phyloP scores from a whole-genome alignment of 2,888 invertebrate species.

The Eupithecia centaureata region DNA sequence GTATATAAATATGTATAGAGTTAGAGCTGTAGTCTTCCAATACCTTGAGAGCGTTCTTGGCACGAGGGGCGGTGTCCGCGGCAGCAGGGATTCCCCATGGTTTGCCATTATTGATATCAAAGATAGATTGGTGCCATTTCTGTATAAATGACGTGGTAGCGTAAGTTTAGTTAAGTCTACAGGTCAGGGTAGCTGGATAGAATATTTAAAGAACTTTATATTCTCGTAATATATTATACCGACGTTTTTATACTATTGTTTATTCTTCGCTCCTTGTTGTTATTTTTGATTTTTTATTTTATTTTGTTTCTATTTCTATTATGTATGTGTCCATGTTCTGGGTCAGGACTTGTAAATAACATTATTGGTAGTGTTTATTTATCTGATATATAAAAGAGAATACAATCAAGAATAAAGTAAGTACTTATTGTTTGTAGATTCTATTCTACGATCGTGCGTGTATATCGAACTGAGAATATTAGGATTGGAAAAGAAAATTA shows the following conservation, averaged over 20 bases:
- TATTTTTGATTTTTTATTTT: slow-evolving; percentile 76
- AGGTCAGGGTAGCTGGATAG: slow-evolving; percentile 82
- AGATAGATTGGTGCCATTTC: slow-evolving; percentile 85
- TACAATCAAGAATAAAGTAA: slow-evolving; percentile 51
- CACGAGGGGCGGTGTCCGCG: slow-evolving; percentile 60
- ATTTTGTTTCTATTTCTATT: slow-evolving; percentile 55
- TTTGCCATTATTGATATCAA: slow-evolving; percentile 84
- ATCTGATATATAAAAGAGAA: slow-evolving; percentile 69
- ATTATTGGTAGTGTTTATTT: slow-evolving; percentile 78
- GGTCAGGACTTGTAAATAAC: slow-evolving; percentile 79
- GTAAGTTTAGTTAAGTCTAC: slow-evolving; percentile 83
- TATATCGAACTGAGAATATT: slow-evolving; percentile 72
- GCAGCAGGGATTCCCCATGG: slow-evolving; percentile 81
- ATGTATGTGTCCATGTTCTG: slow-evolving; percentile 82
- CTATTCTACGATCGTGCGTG: slow-evolving; percentile 61
- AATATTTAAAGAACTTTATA: slow-evolving; percentile 61
- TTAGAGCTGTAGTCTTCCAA: slow-evolving; percentile 84
- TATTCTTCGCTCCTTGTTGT: slow-evolving; percentile 64
- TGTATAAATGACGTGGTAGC: slow-evolving; percentile 80
- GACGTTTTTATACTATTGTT: slow-evolving; percentile 65
- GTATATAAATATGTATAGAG: slow-evolving; percentile 64
- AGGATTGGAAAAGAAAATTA: slow-evolving; percentile 66
- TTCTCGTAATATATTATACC: slow-evolving; percentile 66
- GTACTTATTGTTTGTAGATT: slow-evolving; percentile 59
- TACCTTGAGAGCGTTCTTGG: slow-evolving; percentile 69